Conservation (phyloP, 1,140 invertebrate species). For the Aphis gossypii region DNA sequence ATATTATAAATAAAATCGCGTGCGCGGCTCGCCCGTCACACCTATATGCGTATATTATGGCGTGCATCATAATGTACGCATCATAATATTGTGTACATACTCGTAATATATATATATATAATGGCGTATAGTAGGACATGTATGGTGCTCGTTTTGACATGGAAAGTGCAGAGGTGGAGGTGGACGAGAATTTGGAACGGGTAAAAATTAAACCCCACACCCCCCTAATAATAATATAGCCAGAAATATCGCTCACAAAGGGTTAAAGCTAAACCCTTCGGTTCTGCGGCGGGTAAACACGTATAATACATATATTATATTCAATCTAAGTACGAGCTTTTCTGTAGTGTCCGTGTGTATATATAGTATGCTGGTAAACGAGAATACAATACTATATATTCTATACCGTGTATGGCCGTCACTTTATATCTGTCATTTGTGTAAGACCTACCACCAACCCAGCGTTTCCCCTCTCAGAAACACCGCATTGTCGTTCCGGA, state of each 20-base stretch:
- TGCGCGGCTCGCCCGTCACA: neutral
- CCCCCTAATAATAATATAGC: neutral
- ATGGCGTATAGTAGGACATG: neutral
- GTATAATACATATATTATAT: neutral
- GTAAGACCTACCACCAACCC: neutral
- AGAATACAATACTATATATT: neutral
- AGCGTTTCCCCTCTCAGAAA: neutral
- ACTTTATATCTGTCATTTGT: constrained; percentile 42
- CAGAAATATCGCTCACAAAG: constrained; percentile 3
- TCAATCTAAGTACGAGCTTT: neutral
- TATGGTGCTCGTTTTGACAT: neutral
- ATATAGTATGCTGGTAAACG: neutral
- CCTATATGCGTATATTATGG: neutral
- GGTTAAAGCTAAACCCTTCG: neutral
- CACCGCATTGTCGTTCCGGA: no score
- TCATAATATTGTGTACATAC: neutral
- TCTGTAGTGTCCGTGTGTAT: neutral
- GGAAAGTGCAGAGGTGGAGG: neutral
- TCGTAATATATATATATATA: neutral
- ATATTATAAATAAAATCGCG: constrained; percentile 28
- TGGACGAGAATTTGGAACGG: neutral
- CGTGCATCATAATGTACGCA: neutral
- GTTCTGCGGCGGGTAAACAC: neutral
- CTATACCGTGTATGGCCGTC: neutral
- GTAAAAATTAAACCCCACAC: neutral